phyloP scores from a whole-genome alignment of 2,888 invertebrate species.

The Trissolcus brochymenae region DNA sequence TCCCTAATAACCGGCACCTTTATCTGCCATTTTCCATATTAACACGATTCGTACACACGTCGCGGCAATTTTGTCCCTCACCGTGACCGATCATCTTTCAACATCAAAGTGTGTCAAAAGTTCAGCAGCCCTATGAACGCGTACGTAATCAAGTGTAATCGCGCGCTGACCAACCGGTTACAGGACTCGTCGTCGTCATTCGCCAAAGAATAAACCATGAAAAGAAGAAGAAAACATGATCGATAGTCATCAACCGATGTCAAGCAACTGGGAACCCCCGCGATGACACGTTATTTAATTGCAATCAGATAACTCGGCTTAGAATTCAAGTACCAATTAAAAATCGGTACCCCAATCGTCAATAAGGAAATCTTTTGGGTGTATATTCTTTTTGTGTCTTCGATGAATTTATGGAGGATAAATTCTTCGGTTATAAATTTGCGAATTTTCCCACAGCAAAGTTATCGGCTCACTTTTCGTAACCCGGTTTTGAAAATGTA shows the following conservation, averaged over 20 bases:
- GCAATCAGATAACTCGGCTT: slow-evolving; percentile 13
- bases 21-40: not conserved
- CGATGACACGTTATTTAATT: slow-evolving; percentile 7
- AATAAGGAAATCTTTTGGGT: too few relatives aligned
- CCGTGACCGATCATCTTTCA: slow-evolving; percentile 54
- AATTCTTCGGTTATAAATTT: too few relatives aligned
- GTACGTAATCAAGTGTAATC: slow-evolving; percentile 19
- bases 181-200: slow-evolving; percentile 32
- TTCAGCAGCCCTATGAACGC: slow-evolving; percentile 50
- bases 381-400: too few relatives aligned
- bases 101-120: slow-evolving; percentile 51
- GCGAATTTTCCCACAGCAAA: too few relatives aligned
- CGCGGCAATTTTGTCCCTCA: slow-evolving; percentile 42
- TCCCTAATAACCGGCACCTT: not conserved
- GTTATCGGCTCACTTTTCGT: too few relatives aligned
- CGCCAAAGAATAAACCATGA: slow-evolving; percentile 2
- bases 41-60: slow-evolving; percentile 22
- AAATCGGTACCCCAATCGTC: too few relatives aligned
- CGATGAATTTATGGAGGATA: too few relatives aligned
- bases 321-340: not conserved
- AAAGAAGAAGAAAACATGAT: slow-evolving; percentile 20
- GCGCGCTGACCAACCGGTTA: slow-evolving; percentile 33
- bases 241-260: slow-evolving; percentile 3
- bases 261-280: not conserved
- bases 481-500: too few relatives aligned